phyloP scores from a whole-genome alignment of 2,797 vertebrate species.

The Manis crassicaudata region DNA sequence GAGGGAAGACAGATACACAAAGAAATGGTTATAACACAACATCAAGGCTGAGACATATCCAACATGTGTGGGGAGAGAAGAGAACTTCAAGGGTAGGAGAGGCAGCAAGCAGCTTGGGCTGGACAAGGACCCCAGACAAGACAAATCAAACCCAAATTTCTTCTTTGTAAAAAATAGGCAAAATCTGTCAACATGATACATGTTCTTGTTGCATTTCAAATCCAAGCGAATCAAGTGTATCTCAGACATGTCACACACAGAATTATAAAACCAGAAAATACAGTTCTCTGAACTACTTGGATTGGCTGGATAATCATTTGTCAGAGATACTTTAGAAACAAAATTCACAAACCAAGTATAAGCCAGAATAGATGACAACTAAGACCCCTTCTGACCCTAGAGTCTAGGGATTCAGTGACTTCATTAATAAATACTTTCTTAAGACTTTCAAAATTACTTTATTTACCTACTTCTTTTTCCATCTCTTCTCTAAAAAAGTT shows the following conservation, averaged over 20 bases:
- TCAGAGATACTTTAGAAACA: background rate
- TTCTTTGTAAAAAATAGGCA: background rate
- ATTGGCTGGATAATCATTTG: background rate
- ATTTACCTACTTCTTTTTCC: background rate
- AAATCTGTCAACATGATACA: background rate
- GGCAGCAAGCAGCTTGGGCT: background rate
- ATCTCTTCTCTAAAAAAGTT: background rate
- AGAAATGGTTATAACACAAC: background rate
- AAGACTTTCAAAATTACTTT: constrained; percentile 8
- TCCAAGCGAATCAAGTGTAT: background rate
- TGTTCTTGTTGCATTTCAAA: background rate
- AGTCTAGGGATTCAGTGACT: background rate
- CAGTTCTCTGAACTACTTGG: background rate
- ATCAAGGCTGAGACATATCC: background rate
- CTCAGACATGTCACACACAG: background rate
- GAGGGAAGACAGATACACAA: background rate
- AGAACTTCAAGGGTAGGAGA: background rate
- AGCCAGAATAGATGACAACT: background rate
- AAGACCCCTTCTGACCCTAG: background rate
- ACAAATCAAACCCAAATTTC: background rate
- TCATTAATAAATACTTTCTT: background rate
- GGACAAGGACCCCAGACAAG: background rate
- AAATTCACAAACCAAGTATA: background rate
- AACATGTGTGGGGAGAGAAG: background rate
- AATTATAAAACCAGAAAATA: background rate